These are phyloP conservation scores for Sebastes iracundus DNA, from an alignment of 2,797 vertebrate species.

Conservation along the genomic window DNA sequence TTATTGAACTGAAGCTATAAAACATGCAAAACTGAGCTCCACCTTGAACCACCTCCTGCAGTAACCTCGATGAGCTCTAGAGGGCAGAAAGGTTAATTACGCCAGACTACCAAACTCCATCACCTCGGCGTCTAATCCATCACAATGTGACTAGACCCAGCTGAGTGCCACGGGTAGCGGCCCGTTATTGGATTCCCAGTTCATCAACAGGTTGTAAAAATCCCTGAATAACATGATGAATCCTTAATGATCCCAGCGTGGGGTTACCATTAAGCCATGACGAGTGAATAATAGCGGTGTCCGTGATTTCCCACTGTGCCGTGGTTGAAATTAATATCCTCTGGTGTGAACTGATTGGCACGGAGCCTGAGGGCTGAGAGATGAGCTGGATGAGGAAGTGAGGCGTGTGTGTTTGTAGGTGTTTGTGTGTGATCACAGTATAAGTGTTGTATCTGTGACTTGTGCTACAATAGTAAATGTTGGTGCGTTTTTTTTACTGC, in stretches of 20 bases:
- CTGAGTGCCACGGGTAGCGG: conserved; percentile 8
- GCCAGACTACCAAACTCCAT: not conserved
- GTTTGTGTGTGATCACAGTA: not conserved
- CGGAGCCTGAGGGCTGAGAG: conserved; percentile 34
- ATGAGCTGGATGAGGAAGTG: conserved; percentile 8
- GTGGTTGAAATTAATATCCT: conserved; percentile 60
- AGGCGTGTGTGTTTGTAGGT: not conserved
- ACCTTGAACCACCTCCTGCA: conserved; percentile 11
- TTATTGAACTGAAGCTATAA: not conserved
- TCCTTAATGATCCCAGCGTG: conserved; percentile 49
- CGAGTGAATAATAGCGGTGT: conserved; percentile 53
- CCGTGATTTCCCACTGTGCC: conserved; percentile 52
- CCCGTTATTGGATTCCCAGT: conserved; percentile 25
- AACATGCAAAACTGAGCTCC: not conserved
- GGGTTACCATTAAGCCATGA: conserved; percentile 46
- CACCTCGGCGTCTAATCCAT: conserved; percentile 19
- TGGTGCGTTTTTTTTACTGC: not conserved
- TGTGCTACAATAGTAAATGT: not conserved
- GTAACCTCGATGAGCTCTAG: not conserved
- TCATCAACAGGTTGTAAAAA: conserved; percentile 53
- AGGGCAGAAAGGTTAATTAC: not conserved
- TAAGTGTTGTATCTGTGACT: not conserved
- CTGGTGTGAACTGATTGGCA: conserved; percentile 64
- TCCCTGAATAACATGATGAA: conserved; percentile 49
- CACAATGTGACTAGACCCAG: conserved; percentile 27